phyloP scores from a whole-genome alignment of 2,797 vertebrate species.

The Sylvilagus floridanus region DNA sequence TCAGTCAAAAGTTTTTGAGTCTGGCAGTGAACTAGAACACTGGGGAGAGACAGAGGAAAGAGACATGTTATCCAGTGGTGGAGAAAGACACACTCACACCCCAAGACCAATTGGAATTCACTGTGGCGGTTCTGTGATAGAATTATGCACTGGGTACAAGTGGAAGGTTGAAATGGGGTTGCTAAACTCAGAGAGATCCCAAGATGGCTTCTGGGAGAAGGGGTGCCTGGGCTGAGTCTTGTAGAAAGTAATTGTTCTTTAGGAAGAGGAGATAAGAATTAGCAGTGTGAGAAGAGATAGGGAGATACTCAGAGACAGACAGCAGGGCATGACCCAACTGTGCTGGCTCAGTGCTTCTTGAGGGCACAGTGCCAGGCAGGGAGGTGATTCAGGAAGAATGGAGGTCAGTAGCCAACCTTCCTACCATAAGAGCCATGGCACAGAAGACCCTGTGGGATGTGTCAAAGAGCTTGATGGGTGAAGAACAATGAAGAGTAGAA shows the following conservation, averaged over 20 bases:
- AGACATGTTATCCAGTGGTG: background rate
- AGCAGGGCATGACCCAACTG: background rate
- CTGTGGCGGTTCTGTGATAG: background rate
- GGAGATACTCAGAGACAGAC: background rate
- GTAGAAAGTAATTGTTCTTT: background rate
- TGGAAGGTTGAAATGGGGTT: background rate
- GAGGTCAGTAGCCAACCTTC: background rate
- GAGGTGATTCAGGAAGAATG: background rate
- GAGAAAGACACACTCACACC: background rate
- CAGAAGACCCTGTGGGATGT: background rate
- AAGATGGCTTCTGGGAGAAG: background rate
- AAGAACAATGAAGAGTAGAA: background rate
- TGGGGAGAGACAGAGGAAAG: background rate
- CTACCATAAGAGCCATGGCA: background rate
- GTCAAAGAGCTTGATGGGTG: background rate
- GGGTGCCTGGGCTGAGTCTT: background rate
- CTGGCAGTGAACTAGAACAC: background rate
- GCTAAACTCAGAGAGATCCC: background rate
- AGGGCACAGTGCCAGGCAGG: background rate
- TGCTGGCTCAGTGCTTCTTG: background rate
- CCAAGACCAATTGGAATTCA: background rate
- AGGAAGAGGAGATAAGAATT: background rate
- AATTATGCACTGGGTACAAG: rapidly evolving
- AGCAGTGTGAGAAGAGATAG: background rate
- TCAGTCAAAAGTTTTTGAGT: background rate